Base-by-base conservation (phyloP, 35 echinoderm and acorn worm genomes). In the Nesometra sesokonis region DNA sequence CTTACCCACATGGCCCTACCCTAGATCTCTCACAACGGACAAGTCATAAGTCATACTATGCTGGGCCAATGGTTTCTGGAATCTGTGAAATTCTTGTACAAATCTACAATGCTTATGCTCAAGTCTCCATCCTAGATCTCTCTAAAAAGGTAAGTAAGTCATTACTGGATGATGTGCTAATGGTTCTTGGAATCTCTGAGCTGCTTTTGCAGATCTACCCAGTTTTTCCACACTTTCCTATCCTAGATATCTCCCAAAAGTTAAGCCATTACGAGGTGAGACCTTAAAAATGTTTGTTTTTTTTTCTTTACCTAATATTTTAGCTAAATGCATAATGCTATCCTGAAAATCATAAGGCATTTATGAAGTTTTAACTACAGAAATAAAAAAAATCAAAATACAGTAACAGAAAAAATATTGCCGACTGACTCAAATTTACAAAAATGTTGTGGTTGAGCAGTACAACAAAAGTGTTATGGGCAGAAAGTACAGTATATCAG, bases 11-110 rank as follows among this genome's bases (percentile, higher is more conserved):
- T 34, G 77, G 90, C 31, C 89, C 96, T 17, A 87, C 92, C 21
- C 52, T 99, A 82, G 96, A 99, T 21, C 88, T 99, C 33, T 87
- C 92, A n/a, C 35, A 92, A 86, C 90, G 90, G 96, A 92, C 94
- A 89, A 82, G 38, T 93, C 96, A 5, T 38, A 94, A 30, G 76
- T 77, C 92, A 32, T 90, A 92, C 82, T 89, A 94, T 67, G 79
- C 90, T 35, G 83, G 87, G 39, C 96, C 90, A 23, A 67, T 94
- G 82, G 85, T 91, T 57, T 86, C 92, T 30, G 87, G 90, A 47
- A 46, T 97, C 0, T 93, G 88, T 47, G 89, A 77, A 99, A 82
- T 99, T 3, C 85, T 99, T 31, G 82, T 87, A 36, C 90, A 91
- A 36, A 99, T 99, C 37, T 99, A 94, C 93, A 87, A 91, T 36